Percentiles rank a stretch among this genome's conserved stretches.
phyloP scores from a whole-genome alignment of 2,113 vertebrate genomes.

The Myrmophylax atrothorax region DNA sequence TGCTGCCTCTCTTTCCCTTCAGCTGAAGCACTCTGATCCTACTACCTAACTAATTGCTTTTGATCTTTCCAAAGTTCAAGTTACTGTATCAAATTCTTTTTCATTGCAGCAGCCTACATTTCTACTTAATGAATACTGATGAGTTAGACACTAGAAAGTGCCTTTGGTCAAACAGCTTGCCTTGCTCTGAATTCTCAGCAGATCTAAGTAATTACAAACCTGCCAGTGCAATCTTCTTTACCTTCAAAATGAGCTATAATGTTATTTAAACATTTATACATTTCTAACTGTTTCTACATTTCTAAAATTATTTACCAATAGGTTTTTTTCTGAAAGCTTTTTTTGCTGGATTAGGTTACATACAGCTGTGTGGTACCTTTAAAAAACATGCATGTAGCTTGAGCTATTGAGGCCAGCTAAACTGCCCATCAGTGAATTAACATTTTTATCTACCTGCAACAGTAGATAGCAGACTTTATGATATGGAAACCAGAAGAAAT shows the following conservation, averaged over 20 bases:
- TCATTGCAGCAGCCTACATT: not conserved
- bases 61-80: slow-evolving; percentile 18
- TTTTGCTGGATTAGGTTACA: not conserved
- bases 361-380: not conserved
- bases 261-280: not conserved
- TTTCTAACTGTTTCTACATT: not conserved
- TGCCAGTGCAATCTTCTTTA: not conserved
- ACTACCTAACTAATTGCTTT: not conserved
- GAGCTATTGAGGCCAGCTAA: not conserved
- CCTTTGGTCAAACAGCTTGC: slow-evolving; percentile 8
- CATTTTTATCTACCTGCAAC: not conserved
- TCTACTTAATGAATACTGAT: slow-evolving; percentile 26
- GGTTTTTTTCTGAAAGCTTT: not conserved
- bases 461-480: not conserved
- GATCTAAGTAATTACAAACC: slow-evolving; percentile 11
- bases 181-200: slow-evolving; percentile 9
- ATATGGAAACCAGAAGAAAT: not conserved
- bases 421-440: not conserved
- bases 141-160: not conserved
- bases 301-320: not conserved
- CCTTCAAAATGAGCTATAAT: not conserved
- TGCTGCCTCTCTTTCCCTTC: not conserved
- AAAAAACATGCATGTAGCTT: not conserved
- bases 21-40: not conserved
- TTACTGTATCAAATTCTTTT: slow-evolving; percentile 1